Conservation (phyloP, 1,140 invertebrate genomes). For the Papilio xuthus region DNA sequence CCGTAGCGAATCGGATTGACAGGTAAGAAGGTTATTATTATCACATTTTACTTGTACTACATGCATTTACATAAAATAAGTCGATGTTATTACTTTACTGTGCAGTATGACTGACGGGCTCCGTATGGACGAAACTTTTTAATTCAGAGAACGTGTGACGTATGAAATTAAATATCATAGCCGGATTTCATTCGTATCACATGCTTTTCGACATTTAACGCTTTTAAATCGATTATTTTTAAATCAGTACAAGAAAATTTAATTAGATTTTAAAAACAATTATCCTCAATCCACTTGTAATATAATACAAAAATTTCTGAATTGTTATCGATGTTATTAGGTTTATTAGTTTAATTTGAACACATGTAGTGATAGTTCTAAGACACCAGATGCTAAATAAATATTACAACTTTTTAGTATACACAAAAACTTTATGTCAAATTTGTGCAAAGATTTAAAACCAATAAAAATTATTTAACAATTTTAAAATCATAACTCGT, state of each 20-base stretch:
- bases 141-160: conserved; percentile 12
- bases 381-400: neutral
- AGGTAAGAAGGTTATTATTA: conserved; percentile 80
- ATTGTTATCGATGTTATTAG: too few species aligned
- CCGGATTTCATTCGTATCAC: neutral
- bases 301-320: neutral
- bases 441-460: neutral
- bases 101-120: conserved; percentile 37
- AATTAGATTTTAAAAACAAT: neutral
- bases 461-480: neutral
- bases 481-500: neutral
- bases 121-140: neutral
- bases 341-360: neutral
- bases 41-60: conserved; percentile 77
- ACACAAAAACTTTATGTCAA: neutral
- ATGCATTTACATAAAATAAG: conserved; percentile 74
- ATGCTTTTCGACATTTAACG: neutral
- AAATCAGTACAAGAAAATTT: neutral
- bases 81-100: conserved; percentile 55
- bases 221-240: neutral
- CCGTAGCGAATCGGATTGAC: conserved; percentile 78
- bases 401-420: neutral
- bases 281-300: neutral
- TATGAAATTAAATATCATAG: conserved; percentile 18
- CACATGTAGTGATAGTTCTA: neutral